Conservation (phyloP, 1,140 invertebrate species). For the Telenomus remus region DNA sequence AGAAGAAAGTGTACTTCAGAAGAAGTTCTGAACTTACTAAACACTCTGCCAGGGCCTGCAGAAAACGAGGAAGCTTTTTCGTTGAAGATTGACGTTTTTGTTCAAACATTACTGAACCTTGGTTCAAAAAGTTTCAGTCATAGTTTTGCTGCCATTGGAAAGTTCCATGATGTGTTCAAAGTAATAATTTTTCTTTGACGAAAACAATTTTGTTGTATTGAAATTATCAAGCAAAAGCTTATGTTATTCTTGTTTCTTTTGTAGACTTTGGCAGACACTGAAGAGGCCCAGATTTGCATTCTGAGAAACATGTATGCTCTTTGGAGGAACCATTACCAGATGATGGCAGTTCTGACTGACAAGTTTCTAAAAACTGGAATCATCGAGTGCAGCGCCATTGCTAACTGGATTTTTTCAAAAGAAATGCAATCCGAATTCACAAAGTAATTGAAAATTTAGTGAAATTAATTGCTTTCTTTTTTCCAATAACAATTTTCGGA, state of each 20-base stretch:
- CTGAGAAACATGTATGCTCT: conserved; percentile 94
- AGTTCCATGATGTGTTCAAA: conserved; percentile 96
- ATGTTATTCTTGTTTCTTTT: conserved; percentile 50
- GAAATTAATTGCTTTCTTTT: too few species aligned
- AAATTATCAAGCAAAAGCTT: too few species aligned
- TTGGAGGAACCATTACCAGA: conserved; percentile 96
- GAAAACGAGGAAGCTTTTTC: conserved; percentile 82
- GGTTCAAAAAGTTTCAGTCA: conserved; percentile 98
- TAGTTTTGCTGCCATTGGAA: conserved; percentile 97
- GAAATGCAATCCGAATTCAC: conserved; percentile 96
- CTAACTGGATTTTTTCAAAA: conserved; percentile 99
- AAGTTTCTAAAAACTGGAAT: conserved; percentile 98
- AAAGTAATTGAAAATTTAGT: conserved; percentile 77
- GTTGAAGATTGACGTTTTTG: conserved; percentile 97
- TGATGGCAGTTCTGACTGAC: conserved; percentile 96
- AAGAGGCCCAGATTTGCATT: conserved; percentile 97
- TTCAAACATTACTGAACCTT: conserved; percentile 93
- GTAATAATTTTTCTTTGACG: conserved; percentile 74
- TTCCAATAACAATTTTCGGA: too few species aligned
- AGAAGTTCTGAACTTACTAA: conserved; percentile 92
- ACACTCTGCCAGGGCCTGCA: conserved; percentile 87
- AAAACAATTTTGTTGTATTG: too few species aligned
- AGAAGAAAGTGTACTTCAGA: conserved; percentile 91
- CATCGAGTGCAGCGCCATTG: conserved; percentile 96
- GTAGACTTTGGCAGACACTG: conserved; percentile 90